Evolutionary conservation across 2,797 vertebrate species (phyloP).

Genomic region (Labroides dimidiatus): DNA sequence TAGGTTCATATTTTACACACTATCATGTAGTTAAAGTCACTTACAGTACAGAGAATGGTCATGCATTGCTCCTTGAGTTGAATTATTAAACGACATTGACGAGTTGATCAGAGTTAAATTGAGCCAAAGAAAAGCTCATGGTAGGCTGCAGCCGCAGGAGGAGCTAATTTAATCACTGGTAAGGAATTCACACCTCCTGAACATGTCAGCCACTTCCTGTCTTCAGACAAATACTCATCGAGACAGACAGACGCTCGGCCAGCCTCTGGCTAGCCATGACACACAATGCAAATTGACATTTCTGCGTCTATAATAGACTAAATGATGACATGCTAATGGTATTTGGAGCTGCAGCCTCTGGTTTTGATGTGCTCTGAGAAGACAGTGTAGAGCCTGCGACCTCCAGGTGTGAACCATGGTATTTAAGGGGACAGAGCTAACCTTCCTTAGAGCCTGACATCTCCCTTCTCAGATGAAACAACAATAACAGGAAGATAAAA

Average conservation of each 20-base stretch:
- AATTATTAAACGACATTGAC: conserved; percentile 57
- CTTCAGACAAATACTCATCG: conserved; percentile 58
- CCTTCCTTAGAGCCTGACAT: neutral
- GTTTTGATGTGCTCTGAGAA: conserved; percentile 46
- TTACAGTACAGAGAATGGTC: conserved; percentile 24
- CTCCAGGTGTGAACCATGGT: conserved; percentile 60
- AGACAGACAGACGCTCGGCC: conserved; percentile 59
- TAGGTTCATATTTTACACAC: conserved; percentile 37
- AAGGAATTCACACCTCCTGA: conserved; percentile 76
- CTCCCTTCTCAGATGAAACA: neutral
- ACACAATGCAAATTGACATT: conserved; percentile 73
- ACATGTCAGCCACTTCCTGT: conserved; percentile 68
- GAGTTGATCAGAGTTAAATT: conserved; percentile 64
- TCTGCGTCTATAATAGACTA: conserved; percentile 52
- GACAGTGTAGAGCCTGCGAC: conserved; percentile 58
- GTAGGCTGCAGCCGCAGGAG: conserved; percentile 56
- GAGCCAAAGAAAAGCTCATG: conserved; percentile 51
- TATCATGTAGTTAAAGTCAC: neutral
- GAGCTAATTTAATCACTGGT: conserved; percentile 68
- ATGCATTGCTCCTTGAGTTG: conserved; percentile 45
- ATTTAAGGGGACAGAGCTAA: conserved; percentile 45
- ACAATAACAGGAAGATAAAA: conserved; percentile 10
- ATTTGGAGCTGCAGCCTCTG: conserved; percentile 51
- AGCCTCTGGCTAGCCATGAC: conserved; percentile 62
- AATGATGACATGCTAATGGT: conserved; percentile 67